Evolutionary conservation across 1,140 invertebrate species (phyloP).

Genomic region (Myzus persicae): DNA sequence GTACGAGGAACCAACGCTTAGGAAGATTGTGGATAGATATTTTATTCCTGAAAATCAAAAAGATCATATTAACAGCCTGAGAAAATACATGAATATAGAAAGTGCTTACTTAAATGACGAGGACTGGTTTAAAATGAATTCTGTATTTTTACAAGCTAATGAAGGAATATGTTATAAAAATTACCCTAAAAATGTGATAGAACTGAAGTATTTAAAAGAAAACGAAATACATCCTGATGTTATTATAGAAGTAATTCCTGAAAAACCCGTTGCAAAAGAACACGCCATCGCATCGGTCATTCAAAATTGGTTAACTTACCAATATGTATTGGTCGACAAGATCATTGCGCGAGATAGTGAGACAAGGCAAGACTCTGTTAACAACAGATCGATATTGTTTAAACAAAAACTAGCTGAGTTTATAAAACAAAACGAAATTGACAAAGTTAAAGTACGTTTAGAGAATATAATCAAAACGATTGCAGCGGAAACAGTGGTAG

Average conservation of each 20-base stretch:
- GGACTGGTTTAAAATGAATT: slow-evolving; percentile 30
- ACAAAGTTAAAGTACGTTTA: background rate
- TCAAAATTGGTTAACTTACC: slow-evolving; percentile 28
- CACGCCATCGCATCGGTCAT: background rate
- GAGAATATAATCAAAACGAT: background rate
- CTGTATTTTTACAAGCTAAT: background rate
- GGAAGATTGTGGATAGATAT: background rate
- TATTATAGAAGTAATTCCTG: background rate
- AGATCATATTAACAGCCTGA: background rate
- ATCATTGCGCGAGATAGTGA: background rate
- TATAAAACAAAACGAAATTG: background rate
- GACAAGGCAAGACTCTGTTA: background rate
- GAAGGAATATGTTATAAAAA: slow-evolving; percentile 35
- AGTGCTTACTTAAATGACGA: background rate
- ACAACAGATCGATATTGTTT: background rate
- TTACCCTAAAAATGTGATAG: background rate
- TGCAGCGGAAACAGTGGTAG: background rate
- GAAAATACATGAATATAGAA: background rate
- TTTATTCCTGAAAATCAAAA: background rate
- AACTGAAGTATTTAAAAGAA: background rate
- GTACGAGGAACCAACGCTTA: slow-evolving; percentile 22
- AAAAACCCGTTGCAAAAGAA: background rate
- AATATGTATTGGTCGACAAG: background rate
- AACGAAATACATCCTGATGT: background rate
- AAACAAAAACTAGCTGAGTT: background rate